These are phyloP conservation scores for Catalaphyllia jardinei DNA, from an alignment of 64 coral and sea anemone species.

Conservation along the genomic window DNA sequence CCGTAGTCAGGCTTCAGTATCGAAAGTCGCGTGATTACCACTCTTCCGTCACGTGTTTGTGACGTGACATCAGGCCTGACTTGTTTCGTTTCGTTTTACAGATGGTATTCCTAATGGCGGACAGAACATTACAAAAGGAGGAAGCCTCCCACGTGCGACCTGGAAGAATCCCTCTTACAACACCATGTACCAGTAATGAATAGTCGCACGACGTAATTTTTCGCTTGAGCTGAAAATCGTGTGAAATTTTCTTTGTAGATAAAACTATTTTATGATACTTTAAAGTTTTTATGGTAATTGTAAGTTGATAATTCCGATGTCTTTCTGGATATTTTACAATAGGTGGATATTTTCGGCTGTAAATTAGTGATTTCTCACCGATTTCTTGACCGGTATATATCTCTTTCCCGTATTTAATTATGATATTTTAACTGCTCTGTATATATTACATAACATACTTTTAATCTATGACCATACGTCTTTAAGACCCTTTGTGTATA, in stretches of 20 bases:
- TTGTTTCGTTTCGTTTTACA: neutral
- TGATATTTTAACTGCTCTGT: neutral
- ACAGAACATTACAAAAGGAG: conserved; percentile 35
- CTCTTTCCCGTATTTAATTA: neutral
- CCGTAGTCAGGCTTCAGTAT: too few relatives aligned
- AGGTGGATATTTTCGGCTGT: conserved; percentile 1
- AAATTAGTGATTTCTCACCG: neutral
- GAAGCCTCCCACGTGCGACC: neutral
- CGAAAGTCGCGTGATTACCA: too few relatives aligned
- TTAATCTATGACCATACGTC: too few relatives aligned
- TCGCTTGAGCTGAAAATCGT: neutral
- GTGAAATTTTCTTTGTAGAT: neutral
- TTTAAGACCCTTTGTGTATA: too few relatives aligned
- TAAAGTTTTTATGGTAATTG: neutral
- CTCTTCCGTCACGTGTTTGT: neutral
- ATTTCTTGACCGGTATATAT: neutral
- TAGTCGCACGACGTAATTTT: neutral
- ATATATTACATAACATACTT: neutral
- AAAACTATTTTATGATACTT: conserved; percentile 8
- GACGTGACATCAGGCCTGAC: neutral
- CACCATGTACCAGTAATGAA: conserved; percentile 28
- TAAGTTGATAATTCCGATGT: neutral
- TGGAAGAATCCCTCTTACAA: conserved; percentile 32
- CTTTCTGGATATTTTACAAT: conserved; percentile 18
- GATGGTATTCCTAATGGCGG: conserved; percentile 68